phyloP scores from a whole-genome alignment of 2,113 vertebrate genomes.

The Clarias gariepinus region DNA sequence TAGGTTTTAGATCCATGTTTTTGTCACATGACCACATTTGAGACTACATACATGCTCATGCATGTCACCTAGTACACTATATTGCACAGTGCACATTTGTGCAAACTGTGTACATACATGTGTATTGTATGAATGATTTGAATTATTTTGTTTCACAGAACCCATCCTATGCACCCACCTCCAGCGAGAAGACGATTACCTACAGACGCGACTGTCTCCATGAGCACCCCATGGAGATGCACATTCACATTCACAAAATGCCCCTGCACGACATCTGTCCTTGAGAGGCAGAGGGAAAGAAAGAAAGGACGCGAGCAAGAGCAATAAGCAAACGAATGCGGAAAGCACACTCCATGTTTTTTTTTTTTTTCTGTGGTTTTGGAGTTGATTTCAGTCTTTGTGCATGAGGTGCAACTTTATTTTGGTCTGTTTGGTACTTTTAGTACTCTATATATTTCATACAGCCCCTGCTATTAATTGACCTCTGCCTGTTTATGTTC shows the following conservation, averaged over 20 bases:
- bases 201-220: constrained; percentile 85
- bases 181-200: constrained; percentile 89
- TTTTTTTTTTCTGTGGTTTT: constrained; percentile 2
- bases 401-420: neutral
- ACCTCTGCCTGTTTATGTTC: neutral
- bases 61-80: neutral
- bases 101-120: neutral
- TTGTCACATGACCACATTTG: neutral
- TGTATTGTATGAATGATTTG: neutral
- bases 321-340: constrained; percentile 30
- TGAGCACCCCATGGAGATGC: constrained; percentile 80
- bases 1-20: neutral
- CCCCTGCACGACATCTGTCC: constrained; percentile 80
- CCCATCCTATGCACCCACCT: constrained; percentile 78
- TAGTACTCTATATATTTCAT: neutral
- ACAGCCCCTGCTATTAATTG: neutral
- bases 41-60: neutral
- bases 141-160: constrained; percentile 58
- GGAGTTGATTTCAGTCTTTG: neutral
- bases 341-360: constrained; percentile 57
- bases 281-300: constrained; percentile 43
- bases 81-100: neutral
- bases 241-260: constrained; percentile 85
- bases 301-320: constrained; percentile 21
- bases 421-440: neutral